Base-by-base conservation (phyloP, 2,888 invertebrate species). In the Polyommatus icarus region DNA sequence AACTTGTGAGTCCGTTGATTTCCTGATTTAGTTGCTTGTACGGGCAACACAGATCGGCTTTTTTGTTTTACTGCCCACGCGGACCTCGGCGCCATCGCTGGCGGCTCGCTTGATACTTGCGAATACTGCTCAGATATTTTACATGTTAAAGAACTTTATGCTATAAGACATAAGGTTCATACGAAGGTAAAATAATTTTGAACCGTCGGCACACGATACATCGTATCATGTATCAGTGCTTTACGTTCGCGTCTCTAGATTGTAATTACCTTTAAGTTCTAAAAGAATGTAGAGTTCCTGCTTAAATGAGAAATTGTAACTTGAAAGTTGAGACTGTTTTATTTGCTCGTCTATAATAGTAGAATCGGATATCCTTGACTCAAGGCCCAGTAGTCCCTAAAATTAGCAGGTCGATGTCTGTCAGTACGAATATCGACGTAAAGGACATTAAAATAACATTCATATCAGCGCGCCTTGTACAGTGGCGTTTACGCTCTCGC, bases 1-100 rank as follows among this genome's bases (percentile, higher is more conserved):
- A 54, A 15, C 4, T 54, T 54, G 18, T 7, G 59, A 20, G 3
- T 61, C 20, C 8, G 61, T 61, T 24, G 20, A 10, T 61, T 61
- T 20, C 61, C 61, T 24, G 61, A 67, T 67, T 67, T 67, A 5
- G 24, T 15, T 29, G 67, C 29, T 24, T 67, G 29, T 67, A 15
- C 29, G 4, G 67, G 67, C 67, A 67, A 67, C 67, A 67, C 29
- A 15, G 61, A 32, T 32, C 18, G 29, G 2, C 15, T 18, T 67
- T 67, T 67, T 67, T 67, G 67, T 67, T 67, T 32, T 29, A 5
- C 29, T 67, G 67, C 29, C 67, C 29, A 32, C 67, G 61, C 67
- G 29, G 29, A 15, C 29, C 29, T 67, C 67, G 67, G 67, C 67
- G 67, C 67, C 67, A 67, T 67, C 67, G 29, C 67, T 29, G 67